Conservation (phyloP, 2,888 invertebrate genomes). For the Drosophila setosimentum region DNA sequence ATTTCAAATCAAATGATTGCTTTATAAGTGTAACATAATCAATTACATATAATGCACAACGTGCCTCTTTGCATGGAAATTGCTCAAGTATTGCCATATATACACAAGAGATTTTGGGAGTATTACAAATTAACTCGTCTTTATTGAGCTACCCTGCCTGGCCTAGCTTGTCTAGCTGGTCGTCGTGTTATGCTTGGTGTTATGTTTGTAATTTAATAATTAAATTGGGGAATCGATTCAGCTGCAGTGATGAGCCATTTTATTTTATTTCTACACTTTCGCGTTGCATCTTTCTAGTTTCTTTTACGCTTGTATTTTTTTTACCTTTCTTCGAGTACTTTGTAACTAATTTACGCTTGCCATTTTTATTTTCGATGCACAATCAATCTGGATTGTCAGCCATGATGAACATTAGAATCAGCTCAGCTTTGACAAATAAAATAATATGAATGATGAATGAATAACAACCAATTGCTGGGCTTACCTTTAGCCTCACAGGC, state of each 20-base stretch:
- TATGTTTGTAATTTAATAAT: not conserved
- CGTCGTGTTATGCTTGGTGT: not conserved
- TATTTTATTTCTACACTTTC: too few species aligned
- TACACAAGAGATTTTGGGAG: not conserved
- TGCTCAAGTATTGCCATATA: not conserved
- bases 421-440: not conserved
- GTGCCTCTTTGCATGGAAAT: not conserved
- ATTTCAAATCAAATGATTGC: not conserved
- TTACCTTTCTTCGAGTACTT: not conserved
- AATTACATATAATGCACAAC: not conserved
- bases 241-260: not conserved
- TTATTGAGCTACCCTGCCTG: not conserved
- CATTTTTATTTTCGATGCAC: not conserved
- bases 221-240: not conserved
- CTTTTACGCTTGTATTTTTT: not conserved
- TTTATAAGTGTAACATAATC: not conserved
- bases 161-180: not conserved
- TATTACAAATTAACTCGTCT: not conserved
- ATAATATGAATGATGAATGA: not conserved
- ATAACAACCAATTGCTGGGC: not conserved
- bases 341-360: not conserved
- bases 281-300: not conserved
- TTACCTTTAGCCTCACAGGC: slow-evolving; percentile 28
- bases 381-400: not conserved
- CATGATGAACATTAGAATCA: not conserved